A percentile compares a stretch with the other conserved stretches of the same genome.
phyloP scores from a whole-genome alignment of 2,113 vertebrate genomes.

The Hippocampus mohnikei region DNA sequence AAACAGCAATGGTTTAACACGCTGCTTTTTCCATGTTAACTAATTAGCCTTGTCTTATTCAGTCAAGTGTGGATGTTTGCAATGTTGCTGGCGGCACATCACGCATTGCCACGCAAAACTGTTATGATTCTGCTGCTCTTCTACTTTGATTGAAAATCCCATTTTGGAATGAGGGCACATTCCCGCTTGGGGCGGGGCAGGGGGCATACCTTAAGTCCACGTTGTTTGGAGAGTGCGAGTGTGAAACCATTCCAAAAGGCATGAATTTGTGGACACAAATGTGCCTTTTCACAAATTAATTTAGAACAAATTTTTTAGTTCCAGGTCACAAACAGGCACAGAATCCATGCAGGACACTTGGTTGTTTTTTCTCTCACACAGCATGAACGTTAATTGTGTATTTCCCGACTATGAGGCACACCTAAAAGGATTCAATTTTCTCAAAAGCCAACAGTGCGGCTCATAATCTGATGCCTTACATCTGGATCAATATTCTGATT shows the following conservation, averaged over 20 bases:
- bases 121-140: constrained; percentile 1
- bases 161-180: not conserved
- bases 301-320: no score
- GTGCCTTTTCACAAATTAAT: no score
- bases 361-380: no score
- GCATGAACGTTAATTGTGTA: no score
- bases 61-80: constrained; percentile 14
- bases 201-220: not conserved
- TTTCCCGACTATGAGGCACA: no score
- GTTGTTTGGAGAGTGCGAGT: not conserved
- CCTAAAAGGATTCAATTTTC: no score
- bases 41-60: constrained; percentile 14
- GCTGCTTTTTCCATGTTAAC: constrained; percentile 25
- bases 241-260: not conserved
- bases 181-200: not conserved
- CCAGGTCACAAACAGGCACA: no score
- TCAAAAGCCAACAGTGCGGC: no score
- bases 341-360: no score
- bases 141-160: not conserved
- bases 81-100: constrained; percentile 8
- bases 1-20: not conserved
- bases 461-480: no score
- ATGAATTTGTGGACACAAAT: no score
- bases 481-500: no score
- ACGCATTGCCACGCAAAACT: constrained; percentile 8